Evolutionary conservation across 2,113 vertebrate species (phyloP), one percentile per base, ranked within the genome.

Genomic region (Antigone vipio): DNA sequence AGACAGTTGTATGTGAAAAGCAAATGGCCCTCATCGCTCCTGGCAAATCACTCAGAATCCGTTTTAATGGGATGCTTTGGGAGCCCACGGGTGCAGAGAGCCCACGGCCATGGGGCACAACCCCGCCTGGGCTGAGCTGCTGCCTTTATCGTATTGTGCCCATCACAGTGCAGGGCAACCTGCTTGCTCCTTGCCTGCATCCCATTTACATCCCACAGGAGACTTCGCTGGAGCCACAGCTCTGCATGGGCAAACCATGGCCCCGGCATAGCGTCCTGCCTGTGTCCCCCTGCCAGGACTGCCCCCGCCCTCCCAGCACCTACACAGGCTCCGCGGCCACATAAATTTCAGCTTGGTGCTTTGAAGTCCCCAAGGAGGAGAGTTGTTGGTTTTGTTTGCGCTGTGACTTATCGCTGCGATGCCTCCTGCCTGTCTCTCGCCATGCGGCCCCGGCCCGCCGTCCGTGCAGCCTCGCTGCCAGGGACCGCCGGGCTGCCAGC

Each of bases 351-450:
- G 56, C 91, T 69, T 27, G 8, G 74, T 27, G 47, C 99, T 99
- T 99, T 99, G 98, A 99, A 98, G 99, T 98, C 45, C 81, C 96
- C 93, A 67, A 87, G 80, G 93, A 97, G 97, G 97, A 97, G 97
- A 97, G 97, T 97, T 98, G 98, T 98, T 98, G 98, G 98, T 98
- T 98, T 98, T 98, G 97, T 98, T 98, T 98, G 98, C 84, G 88
- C 94, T 95, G 64, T 50, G 85, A 92, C 97, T 98, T 98, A 98
- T 98, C 98, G 72, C 91, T 12, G 21, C 27, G 64, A 76, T 92
- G 95, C 97, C 85, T 89, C 92, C 95, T 74, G 92, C 89, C 79
- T 90, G 96, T 97, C 97, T 98, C 83, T 85, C 6, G 63, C 86
- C 88, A 77, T 76, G 40, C 75, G 91, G 91, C 95, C 97, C 96